These are phyloP conservation scores for Phaethon lepturus DNA, from an alignment of 2,113 vertebrate genomes.

Conservation along the genomic window DNA sequence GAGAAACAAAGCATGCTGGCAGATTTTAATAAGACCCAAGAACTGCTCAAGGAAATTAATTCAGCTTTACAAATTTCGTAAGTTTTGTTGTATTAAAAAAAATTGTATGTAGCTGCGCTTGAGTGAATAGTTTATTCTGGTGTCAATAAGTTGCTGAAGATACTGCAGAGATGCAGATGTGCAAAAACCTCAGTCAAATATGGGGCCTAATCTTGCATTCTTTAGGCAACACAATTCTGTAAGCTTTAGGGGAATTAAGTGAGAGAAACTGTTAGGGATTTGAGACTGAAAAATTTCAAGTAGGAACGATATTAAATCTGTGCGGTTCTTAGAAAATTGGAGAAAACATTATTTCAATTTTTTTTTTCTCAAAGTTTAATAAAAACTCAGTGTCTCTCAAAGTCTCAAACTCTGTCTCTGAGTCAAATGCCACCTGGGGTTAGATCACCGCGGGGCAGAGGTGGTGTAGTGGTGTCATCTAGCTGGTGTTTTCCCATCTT, in stretches of 20 bases:
- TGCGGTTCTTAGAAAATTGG: background rate
- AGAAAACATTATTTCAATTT: background rate
- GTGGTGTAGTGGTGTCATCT: background rate
- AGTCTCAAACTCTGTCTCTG: background rate
- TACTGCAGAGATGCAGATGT: background rate
- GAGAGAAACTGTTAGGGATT: background rate
- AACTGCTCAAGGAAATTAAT: constrained; percentile 99
- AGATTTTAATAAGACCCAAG: constrained; percentile 99
- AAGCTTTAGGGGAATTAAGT: background rate
- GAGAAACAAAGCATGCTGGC: constrained; percentile 97
- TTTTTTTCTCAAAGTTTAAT: background rate
- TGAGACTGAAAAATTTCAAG: background rate
- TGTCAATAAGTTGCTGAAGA: background rate
- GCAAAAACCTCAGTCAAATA: background rate
- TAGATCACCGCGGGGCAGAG: background rate
- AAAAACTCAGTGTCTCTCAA: too few relatives aligned
- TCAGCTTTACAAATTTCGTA: constrained; percentile 97
- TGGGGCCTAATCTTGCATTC: background rate
- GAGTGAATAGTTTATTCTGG: constrained; percentile 37
- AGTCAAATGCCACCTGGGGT: background rate
- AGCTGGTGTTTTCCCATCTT: background rate
- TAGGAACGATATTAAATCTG: background rate
- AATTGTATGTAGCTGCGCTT: constrained; percentile 39
- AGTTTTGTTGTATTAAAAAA: constrained; percentile 76
- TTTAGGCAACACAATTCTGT: background rate